These are phyloP conservation scores for Toxonevra muliebris DNA, from an alignment of 2,888 invertebrate genomes.

Conservation along the genomic window DNA sequence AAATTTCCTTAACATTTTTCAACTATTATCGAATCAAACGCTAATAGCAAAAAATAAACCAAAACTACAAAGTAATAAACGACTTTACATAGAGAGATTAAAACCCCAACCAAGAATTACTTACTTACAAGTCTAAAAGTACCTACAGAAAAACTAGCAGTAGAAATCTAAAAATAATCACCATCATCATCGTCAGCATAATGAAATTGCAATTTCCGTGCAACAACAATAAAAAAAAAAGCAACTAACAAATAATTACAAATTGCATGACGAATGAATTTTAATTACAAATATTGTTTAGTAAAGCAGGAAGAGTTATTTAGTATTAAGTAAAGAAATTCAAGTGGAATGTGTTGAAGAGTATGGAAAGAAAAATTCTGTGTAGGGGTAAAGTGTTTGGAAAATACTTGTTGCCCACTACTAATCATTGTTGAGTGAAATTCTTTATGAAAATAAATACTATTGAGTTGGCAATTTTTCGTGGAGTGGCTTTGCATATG, in stretches of 20 bases:
- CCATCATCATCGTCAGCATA: slow-evolving; percentile 15
- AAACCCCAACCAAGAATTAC: neutral
- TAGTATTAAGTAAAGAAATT: too few species aligned
- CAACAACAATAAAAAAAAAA: slow-evolving; percentile 37
- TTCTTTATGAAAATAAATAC: neutral
- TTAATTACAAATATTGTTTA: slow-evolving; percentile 34
- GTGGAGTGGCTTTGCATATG: too few species aligned
- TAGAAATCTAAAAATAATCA: slow-evolving; percentile 6
- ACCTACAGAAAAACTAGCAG: neutral
- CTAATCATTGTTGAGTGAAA: slow-evolving; percentile 17
- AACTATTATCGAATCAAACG: slow-evolving; percentile 19
- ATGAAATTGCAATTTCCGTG: slow-evolving; percentile 45
- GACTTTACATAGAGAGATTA: slow-evolving; percentile 7
- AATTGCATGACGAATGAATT: slow-evolving; percentile 47
- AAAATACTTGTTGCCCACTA: neutral
- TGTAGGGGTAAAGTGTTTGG: too few species aligned
- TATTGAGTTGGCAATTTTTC: slow-evolving; percentile 8
- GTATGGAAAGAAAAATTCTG: too few species aligned
- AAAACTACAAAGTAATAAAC: slow-evolving; percentile 7
- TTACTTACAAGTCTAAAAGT: neutral
- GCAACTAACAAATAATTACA: slow-evolving; percentile 43
- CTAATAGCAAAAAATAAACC: slow-evolving; percentile 4
- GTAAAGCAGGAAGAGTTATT: too few species aligned
- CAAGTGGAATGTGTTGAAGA: too few species aligned
- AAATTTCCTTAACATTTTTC: slow-evolving; percentile 22